Percentiles rank a stretch among this genome's conserved stretches.
phyloP scores from a whole-genome alignment of 1,140 invertebrate species.

The Tenebrio molitor region DNA sequence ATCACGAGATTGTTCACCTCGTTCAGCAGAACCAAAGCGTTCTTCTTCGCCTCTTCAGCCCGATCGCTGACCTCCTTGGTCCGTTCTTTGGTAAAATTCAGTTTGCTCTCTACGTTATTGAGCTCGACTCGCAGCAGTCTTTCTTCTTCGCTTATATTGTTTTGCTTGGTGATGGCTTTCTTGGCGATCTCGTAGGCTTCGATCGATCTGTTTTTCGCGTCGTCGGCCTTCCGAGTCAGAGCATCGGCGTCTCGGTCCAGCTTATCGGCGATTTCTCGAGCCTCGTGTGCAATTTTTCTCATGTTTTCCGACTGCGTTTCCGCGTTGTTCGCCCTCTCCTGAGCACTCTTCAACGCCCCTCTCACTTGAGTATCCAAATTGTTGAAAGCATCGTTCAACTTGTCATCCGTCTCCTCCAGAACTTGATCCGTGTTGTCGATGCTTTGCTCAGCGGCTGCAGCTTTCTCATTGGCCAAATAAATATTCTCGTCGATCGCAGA shows the following conservation, averaged over 20 bases:
- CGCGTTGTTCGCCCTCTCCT: slow-evolving; percentile 86
- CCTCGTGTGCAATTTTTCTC: slow-evolving; percentile 90
- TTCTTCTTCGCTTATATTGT: slow-evolving; percentile 73
- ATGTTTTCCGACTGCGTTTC: slow-evolving; percentile 93
- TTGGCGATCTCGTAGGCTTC: slow-evolving; percentile 86
- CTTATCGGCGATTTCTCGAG: slow-evolving; percentile 82
- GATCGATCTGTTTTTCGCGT: slow-evolving; percentile 85
- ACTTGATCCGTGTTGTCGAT: slow-evolving; percentile 56
- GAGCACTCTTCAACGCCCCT: slow-evolving; percentile 82
- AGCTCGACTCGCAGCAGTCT: slow-evolving; percentile 72
- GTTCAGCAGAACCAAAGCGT: slow-evolving; percentile 82
- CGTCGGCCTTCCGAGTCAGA: slow-evolving; percentile 82
- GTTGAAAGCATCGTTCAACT: slow-evolving; percentile 75
- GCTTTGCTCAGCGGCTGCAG: slow-evolving; percentile 53
- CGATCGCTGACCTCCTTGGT: slow-evolving; percentile 80
- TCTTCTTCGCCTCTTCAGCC: slow-evolving; percentile 81
- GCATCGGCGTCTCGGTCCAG: slow-evolving; percentile 82
- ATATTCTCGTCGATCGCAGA: slow-evolving; percentile 62
- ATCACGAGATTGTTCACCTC: slow-evolving; percentile 82
- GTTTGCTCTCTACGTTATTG: slow-evolving; percentile 73
- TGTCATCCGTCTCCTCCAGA: slow-evolving; percentile 54
- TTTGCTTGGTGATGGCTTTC: slow-evolving; percentile 70
- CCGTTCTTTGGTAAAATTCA: slow-evolving; percentile 77
- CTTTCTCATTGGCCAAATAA: slow-evolving; percentile 53
- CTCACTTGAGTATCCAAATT: slow-evolving; percentile 86